Evolutionary conservation across 2,888 invertebrate species (phyloP).

Genomic region (Theretra japonica): DNA sequence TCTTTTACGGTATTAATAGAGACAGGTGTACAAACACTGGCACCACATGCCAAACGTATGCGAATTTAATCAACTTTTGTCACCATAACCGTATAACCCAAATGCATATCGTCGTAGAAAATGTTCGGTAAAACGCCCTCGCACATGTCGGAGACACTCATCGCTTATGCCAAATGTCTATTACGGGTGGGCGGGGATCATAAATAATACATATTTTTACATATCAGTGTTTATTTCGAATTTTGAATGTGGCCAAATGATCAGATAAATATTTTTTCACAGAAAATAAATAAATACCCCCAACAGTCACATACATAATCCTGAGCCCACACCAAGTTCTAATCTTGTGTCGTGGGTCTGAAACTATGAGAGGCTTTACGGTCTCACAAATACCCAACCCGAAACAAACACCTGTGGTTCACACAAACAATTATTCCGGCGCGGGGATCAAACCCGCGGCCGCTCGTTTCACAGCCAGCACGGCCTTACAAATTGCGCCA

Average conservation of each 20-base stretch:
- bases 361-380: too few relatives aligned
- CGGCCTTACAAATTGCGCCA: too few relatives aligned
- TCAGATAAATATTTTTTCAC: too few relatives aligned
- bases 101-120: constrained; percentile 6
- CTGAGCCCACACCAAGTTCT: too few relatives aligned
- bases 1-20: not conserved
- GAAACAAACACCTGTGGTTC: too few relatives aligned
- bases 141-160: not conserved
- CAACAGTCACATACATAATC: too few relatives aligned
- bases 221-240: not conserved
- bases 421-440: too few relatives aligned
- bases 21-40: not conserved
- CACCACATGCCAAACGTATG: not conserved
- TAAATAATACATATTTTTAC: not conserved
- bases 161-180: not conserved
- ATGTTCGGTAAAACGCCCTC: not conserved
- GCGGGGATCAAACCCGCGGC: too few relatives aligned
- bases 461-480: too few relatives aligned
- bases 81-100: constrained; percentile 11
- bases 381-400: too few relatives aligned
- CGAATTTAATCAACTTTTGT: constrained; percentile 6
- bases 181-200: not conserved
- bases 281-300: too few relatives aligned
- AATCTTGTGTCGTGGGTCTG: too few relatives aligned
- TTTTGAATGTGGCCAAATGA: not conserved